Evolutionary conservation across 2,797 vertebrate species (phyloP).

Genomic region (Peromyscus aztecus): DNA sequence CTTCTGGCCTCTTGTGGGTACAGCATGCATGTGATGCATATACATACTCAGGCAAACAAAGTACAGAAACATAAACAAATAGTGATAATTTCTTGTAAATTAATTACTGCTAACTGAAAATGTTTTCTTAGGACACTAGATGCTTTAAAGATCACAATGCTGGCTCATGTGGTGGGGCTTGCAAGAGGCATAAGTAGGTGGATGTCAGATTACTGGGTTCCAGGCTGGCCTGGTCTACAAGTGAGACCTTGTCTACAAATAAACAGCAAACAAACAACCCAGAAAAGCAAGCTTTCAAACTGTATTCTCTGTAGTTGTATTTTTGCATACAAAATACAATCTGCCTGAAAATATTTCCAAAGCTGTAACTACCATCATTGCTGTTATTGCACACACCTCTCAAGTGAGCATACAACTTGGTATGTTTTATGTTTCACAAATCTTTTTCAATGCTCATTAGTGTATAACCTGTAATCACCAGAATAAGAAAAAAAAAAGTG

Average conservation of each 20-base stretch:
- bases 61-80: background rate
- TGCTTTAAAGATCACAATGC: background rate
- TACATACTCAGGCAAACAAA: background rate
- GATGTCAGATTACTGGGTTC: background rate
- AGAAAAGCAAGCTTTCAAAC: background rate
- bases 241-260: background rate
- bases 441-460: constrained; percentile 13
- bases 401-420: background rate
- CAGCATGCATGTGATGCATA: background rate
- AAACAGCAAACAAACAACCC: background rate
- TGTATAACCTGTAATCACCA: background rate
- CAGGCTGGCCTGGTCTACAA: background rate
- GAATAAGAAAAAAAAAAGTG: background rate
- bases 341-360: constrained; percentile 50
- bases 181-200: background rate
- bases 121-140: constrained; percentile 18
- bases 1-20: background rate
- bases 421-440: constrained; percentile 37
- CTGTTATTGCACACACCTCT: constrained; percentile 34
- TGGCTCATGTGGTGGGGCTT: background rate
- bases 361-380: background rate
- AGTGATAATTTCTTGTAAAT: background rate
- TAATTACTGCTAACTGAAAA: constrained; percentile 25
- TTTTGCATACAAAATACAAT: background rate
- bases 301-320: background rate